These are phyloP conservation scores for Blastobasis lacticolella DNA, from an alignment of 2,888 invertebrate species.

Conservation along the genomic window DNA sequence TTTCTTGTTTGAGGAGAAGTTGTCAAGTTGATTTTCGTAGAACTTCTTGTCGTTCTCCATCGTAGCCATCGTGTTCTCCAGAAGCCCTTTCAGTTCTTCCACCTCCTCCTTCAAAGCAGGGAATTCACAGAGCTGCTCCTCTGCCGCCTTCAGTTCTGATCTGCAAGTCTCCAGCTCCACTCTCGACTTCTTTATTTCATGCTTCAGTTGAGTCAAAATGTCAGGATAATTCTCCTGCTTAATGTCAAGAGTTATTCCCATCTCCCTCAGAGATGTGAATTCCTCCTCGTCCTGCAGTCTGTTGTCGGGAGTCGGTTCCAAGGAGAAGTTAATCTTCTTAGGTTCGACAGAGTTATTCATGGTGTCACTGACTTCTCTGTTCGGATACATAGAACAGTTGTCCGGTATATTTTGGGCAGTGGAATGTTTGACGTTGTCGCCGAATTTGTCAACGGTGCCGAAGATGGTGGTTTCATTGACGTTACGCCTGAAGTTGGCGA, in stretches of 20 bases:
- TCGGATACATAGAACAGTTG: constrained; percentile 67
- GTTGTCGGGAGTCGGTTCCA: constrained; percentile 48
- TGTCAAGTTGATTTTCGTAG: constrained; percentile 71
- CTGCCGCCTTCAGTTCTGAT: constrained; percentile 67
- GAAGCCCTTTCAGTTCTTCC: constrained; percentile 57
- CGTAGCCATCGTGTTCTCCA: constrained; percentile 66
- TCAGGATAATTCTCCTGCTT: constrained; percentile 61
- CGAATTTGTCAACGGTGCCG: constrained; percentile 36
- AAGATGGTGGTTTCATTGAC: constrained; percentile 62
- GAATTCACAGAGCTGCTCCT: constrained; percentile 69
- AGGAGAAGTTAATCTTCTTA: constrained; percentile 62
- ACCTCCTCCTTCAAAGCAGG: constrained; percentile 64
- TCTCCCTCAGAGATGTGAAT: constrained; percentile 68
- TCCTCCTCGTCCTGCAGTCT: constrained; percentile 47
- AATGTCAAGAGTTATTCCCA: constrained; percentile 64
- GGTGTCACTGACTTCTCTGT: constrained; percentile 50
- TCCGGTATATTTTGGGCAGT: constrained; percentile 50
- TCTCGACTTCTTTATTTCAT: constrained; percentile 73
- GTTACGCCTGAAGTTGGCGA: constrained; percentile 47
- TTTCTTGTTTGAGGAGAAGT: constrained; percentile 65
- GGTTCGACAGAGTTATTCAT: constrained; percentile 58
- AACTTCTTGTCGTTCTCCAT: constrained; percentile 72
- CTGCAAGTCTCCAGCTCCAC: constrained; percentile 70
- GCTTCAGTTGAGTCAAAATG: constrained; percentile 56
- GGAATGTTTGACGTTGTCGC: constrained; percentile 33